Evolutionary conservation across 2,888 invertebrate genomes (phyloP).

Genomic region (Epirrhoe tristata): DNA sequence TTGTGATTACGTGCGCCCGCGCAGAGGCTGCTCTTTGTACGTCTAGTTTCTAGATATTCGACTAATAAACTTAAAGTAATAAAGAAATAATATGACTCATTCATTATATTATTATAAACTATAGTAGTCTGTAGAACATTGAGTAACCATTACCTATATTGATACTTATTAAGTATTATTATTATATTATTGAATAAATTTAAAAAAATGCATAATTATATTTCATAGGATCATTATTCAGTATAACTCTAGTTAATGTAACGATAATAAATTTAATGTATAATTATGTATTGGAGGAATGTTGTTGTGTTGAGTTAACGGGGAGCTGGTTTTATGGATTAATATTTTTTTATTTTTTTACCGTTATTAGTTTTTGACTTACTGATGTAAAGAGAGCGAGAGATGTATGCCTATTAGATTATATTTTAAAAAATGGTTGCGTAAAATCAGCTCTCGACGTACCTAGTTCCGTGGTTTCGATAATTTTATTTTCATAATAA

Average conservation of each 20-base stretch:
- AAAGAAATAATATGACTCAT: conserved; percentile 82
- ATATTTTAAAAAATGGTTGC: conserved; percentile 84
- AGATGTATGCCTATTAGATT: conserved; percentile 84
- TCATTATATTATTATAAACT: conserved; percentile 80
- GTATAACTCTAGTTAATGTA: conserved; percentile 86
- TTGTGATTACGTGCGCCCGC: conserved; percentile 81
- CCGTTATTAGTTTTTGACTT: conserved; percentile 84
- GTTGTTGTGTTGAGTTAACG: conserved; percentile 67
- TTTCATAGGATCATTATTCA: conserved; percentile 87
- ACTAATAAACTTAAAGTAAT: conserved; percentile 80
- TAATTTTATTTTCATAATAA: conserved; percentile 85
- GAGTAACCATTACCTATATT: conserved; percentile 85
- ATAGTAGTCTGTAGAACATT: conserved; percentile 84
- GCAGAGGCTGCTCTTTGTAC: conserved; percentile 77
- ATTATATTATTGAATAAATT: conserved; percentile 85
- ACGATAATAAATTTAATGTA: conserved; percentile 78
- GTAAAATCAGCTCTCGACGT: conserved; percentile 79
- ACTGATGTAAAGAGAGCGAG: conserved; percentile 79
- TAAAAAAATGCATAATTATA: conserved; percentile 86
- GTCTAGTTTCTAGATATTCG: conserved; percentile 76
- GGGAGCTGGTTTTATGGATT: conserved; percentile 82
- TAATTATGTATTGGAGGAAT: conserved; percentile 69
- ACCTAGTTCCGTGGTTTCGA: conserved; percentile 81
- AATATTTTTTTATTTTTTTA: conserved; percentile 86
- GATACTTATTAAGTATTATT: conserved; percentile 86